Evolutionary conservation across 2,797 vertebrate genomes (phyloP).

Genomic region (Oreochromis grahami): DNA sequence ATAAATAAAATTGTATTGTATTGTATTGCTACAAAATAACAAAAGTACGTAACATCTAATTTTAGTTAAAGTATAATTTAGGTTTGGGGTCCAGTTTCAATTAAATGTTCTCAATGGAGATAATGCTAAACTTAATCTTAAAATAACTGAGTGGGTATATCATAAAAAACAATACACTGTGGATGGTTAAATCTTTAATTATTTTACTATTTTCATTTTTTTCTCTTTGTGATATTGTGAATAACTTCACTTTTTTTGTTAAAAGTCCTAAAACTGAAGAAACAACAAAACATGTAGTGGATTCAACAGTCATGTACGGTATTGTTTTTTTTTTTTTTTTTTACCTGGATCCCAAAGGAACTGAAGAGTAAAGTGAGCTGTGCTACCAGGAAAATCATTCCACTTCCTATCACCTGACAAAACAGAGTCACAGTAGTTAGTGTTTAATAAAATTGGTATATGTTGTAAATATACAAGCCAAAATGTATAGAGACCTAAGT

Average conservation of each 20-base stretch:
- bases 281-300: not conserved
- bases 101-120: not conserved
- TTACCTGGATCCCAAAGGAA: not conserved
- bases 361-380: not conserved
- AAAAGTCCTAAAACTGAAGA: not conserved
- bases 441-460: not conserved
- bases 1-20: too few species aligned
- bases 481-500: not conserved
- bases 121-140: not conserved
- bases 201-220: not conserved
- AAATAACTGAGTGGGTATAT: not conserved
- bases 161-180: not conserved
- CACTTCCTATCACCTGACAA: conserved; percentile 36
- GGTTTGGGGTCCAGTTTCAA: not conserved
- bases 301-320: not conserved
- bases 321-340: not conserved
- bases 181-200: not conserved
- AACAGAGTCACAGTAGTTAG: not conserved
- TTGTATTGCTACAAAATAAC: not conserved
- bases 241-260: not conserved
- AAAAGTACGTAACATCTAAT: not conserved
- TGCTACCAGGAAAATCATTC: not conserved
- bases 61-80: not conserved
- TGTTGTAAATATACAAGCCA: not conserved
- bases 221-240: not conserved